phyloP scores from a whole-genome alignment of 2,113 vertebrate species.

The Dromiciops gliroides region DNA sequence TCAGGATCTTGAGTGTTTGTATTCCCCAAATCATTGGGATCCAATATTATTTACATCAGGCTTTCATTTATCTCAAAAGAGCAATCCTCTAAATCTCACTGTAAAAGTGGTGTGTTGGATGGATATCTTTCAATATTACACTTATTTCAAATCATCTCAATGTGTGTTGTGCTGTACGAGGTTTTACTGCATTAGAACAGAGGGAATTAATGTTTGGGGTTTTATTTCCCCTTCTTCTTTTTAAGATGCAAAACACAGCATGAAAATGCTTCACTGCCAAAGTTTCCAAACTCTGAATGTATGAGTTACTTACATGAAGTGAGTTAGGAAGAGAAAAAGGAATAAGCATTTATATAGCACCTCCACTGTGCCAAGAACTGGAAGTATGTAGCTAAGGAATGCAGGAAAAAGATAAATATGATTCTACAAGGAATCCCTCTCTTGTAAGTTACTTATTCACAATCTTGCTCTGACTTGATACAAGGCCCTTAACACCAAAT shows the following conservation, averaged over 20 bases:
- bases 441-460: background rate
- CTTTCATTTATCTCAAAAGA: background rate
- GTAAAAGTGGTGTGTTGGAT: background rate
- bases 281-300: background rate
- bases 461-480: conserved; percentile 26
- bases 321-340: background rate
- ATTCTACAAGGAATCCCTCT: background rate
- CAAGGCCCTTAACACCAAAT: background rate
- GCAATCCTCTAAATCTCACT: background rate
- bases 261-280: background rate
- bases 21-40: background rate
- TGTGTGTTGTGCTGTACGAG: background rate
- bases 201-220: conserved; percentile 13
- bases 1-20: conserved; percentile 14
- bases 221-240: background rate
- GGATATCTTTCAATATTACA: background rate
- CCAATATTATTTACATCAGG: background rate
- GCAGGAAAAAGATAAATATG: background rate
- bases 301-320: background rate
- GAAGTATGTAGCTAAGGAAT: background rate
- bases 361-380: background rate
- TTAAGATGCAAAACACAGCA: background rate
- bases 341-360: background rate
- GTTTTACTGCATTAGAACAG: background rate
- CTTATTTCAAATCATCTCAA: background rate